Conservation (phyloP, 37 sponge, comb jelly and placozoan genomes). For the Theonella swinhoei region DNA sequence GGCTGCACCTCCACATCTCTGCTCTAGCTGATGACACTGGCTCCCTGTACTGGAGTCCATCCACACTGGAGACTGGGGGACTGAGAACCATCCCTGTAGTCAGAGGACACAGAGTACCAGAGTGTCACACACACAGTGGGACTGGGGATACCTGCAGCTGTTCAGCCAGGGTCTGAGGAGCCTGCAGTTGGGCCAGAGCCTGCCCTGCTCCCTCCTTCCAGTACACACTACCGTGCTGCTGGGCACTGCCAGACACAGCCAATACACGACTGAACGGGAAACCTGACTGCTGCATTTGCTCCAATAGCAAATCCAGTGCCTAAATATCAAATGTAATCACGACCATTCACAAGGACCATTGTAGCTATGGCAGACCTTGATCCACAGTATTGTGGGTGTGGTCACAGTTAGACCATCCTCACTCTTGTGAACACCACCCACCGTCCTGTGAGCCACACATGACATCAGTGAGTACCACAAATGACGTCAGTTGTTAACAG, state of each 20-base stretch:
- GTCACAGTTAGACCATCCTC: slow-evolving; percentile 75
- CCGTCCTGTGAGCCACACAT: slow-evolving; percentile 49
- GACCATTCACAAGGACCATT: too few relatives aligned
- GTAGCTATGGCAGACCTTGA: slow-evolving; percentile 64
- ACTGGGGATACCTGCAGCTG: slow-evolving; percentile 67
- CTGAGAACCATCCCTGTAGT: slow-evolving; percentile 52
- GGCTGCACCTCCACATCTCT: slow-evolving; percentile 70
- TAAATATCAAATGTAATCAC: slow-evolving; percentile 19
- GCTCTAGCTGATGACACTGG: slow-evolving; percentile 82
- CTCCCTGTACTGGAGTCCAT: slow-evolving; percentile 92
- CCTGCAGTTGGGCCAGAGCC: slow-evolving; percentile 47
- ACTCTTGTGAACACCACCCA: slow-evolving; percentile 67
- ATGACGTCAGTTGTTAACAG: background rate
- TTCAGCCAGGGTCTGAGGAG: slow-evolving; percentile 26
- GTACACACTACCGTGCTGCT: slow-evolving; percentile 97
- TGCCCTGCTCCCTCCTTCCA: slow-evolving; percentile 77
- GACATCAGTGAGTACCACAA: background rate
- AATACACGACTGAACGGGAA: slow-evolving; percentile 75
- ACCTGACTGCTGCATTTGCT: slow-evolving; percentile 36
- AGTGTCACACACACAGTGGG: background rate
- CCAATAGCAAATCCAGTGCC: slow-evolving; percentile 80
- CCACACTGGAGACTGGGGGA: slow-evolving; percentile 88
- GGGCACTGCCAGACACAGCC: slow-evolving; percentile 81
- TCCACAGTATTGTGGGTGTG: slow-evolving; percentile 94
- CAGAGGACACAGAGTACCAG: background rate